Percentiles rank a stretch among this genome's conserved stretches.
Evolutionary conservation across 2,797 vertebrate species (phyloP).

Genomic region (Carcharodon carcharias): DNA sequence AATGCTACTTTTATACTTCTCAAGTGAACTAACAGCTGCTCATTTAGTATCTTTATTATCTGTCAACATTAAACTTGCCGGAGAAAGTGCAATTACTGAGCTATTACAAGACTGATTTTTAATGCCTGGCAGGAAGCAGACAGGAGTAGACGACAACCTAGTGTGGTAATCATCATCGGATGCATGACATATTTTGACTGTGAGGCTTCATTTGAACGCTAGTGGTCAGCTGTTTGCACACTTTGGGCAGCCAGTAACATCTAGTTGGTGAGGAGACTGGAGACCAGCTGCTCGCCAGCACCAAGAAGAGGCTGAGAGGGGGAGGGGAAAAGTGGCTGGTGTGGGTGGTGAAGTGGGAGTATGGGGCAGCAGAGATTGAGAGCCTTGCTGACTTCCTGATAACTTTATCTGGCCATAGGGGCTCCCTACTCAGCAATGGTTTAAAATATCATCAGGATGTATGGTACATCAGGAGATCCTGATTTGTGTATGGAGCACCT

Average conservation of each 20-base stretch:
- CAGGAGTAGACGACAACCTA: background rate
- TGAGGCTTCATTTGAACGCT: background rate
- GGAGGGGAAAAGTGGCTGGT: background rate
- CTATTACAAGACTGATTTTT: background rate
- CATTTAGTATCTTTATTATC: background rate
- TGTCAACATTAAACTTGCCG: background rate
- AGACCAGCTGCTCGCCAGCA: background rate
- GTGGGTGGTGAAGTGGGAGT: background rate
- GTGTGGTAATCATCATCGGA: background rate
- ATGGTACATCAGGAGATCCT: background rate
- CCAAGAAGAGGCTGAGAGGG: background rate
- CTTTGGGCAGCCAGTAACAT: background rate
- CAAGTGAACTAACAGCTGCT: background rate
- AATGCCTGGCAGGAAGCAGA: background rate
- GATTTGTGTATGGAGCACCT: background rate
- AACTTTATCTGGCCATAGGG: background rate
- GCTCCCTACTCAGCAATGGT: background rate
- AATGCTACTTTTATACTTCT: background rate
- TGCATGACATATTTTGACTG: background rate
- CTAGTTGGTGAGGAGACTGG: background rate
- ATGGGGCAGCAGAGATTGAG: too few relatives aligned
- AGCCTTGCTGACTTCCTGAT: background rate
- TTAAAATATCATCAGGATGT: background rate
- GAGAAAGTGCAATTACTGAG: background rate
- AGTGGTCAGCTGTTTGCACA: background rate